Conservation (phyloP, 64 coral and sea anemone genomes). For the Acropora yongei region DNA sequence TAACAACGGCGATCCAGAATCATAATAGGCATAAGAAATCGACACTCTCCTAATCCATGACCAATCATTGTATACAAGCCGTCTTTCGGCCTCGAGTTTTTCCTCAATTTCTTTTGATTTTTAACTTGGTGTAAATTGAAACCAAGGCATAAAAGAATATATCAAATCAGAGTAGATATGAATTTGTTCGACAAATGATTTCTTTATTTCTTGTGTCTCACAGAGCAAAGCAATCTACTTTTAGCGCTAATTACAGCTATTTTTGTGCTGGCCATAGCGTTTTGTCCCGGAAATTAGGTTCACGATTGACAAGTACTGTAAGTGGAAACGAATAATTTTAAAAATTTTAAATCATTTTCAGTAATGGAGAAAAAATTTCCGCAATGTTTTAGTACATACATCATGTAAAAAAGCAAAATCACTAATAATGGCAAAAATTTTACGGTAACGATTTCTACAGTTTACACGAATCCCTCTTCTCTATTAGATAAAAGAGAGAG, state of each 20-base stretch:
- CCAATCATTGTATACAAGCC: neutral
- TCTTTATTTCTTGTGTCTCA: slow-evolving; percentile 5
- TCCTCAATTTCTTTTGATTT: slow-evolving; percentile 46
- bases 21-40: neutral
- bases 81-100: neutral
- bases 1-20: neutral
- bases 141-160: slow-evolving; percentile 4
- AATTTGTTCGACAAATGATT: neutral
- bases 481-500: neutral
- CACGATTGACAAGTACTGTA: neutral
- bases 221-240: slow-evolving; percentile 29
- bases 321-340: slow-evolving; percentile 10
- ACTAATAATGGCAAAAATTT: neutral
- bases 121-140: neutral
- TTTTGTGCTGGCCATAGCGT: neutral
- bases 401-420: neutral
- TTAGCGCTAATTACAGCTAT: slow-evolving; percentile 16
- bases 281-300: slow-evolving; percentile 29
- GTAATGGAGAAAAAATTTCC: neutral
- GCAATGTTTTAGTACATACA: neutral
- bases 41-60: neutral
- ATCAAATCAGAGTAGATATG: slow-evolving; percentile 7
- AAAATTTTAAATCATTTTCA: slow-evolving; percentile 8
- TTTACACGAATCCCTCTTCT: neutral
- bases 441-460: neutral